Evolutionary conservation across 2,797 vertebrate species (phyloP), one percentile per base, ranked within the genome.

Genomic region (Nothura maculosa): DNA sequence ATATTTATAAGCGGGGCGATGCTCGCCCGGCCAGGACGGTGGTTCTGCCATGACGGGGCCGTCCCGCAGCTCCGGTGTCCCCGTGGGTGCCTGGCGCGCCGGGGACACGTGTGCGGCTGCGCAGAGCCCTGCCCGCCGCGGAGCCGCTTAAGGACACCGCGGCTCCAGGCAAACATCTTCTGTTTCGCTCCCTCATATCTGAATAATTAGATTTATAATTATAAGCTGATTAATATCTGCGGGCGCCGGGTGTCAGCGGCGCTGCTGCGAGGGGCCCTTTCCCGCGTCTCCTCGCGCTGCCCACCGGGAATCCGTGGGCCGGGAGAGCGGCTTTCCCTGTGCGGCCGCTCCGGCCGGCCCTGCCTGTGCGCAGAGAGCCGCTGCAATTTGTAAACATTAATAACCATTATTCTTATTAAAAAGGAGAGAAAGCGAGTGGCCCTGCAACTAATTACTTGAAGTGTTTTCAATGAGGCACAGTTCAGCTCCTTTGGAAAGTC

Each of bases 371-470:
- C 88, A 68, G 34, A 68, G 34, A 93, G 95, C 81, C 32, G n/a
- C 95, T 95, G 95, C 92, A 88, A 97, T 97, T 97, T 97, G 97
- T 97, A 98, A 98, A 97, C 97, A 95, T 97, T 98, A 98, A 97
- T 97, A 98, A 97, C 96, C 95, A 78, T 97, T 97, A 97, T 97
- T 97, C 94, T 97, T 97, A 95, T 97, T 97, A 97, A 96, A 96
- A 97, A 95, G 94, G 94, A 92, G 97, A 96, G 97, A 96, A 96
- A 97, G 97, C 63, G 8, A 97, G 95, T 97, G 93, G 96, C 97
- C 97, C 97, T 96, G 96, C 96, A 96, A 96, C 98, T 98, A 98
- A 98, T 98, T 98, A 97, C 97, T 97, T 94, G 77, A 97, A 98
- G 97, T 97, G 97, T 97, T 98, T 96, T 96, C 96, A 97, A 97